These are phyloP conservation scores for Parambassis ranga DNA, from an alignment of 2,797 vertebrate genomes.

Conservation along the genomic window DNA sequence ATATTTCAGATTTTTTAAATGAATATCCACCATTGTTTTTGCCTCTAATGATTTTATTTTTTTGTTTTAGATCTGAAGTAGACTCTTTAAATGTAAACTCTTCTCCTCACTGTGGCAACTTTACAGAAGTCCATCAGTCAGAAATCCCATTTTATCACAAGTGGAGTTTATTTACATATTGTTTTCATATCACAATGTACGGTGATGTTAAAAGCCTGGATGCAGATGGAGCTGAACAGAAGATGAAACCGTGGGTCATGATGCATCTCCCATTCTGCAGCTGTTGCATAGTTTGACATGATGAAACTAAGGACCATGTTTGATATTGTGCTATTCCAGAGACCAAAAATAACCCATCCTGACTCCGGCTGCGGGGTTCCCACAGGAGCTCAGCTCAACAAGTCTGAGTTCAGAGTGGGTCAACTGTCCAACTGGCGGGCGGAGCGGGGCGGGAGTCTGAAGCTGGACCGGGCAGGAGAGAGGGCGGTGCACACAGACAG, in stretches of 20 bases:
- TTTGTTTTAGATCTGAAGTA: too few relatives aligned
- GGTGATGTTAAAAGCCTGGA: background rate
- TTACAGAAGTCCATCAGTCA: background rate
- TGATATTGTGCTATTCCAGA: constrained; percentile 10
- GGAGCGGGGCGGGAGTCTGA: too few relatives aligned
- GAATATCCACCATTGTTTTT: too few relatives aligned
- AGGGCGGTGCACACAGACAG: too few relatives aligned
- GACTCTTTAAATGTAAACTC: too few relatives aligned
- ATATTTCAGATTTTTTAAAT: too few relatives aligned
- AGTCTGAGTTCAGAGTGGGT: background rate
- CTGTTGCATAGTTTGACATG: constrained; percentile 54
- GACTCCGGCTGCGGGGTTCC: background rate
- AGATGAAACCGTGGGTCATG: background rate
- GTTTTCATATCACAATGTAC: constrained; percentile 33
- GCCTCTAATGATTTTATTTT: too few relatives aligned
- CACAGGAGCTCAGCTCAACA: background rate
- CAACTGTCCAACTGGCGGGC: too few relatives aligned
- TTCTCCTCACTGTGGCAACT: too few relatives aligned
- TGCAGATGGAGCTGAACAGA: background rate
- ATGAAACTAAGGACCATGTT: background rate
- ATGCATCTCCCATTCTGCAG: constrained; percentile 6
- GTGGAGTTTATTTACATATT: constrained; percentile 61
- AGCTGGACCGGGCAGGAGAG: too few relatives aligned
- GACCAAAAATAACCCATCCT: background rate
- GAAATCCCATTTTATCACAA: constrained; percentile 29